phyloP scores from a whole-genome alignment of 1,140 invertebrate species.

The Heliconius congener region DNA sequence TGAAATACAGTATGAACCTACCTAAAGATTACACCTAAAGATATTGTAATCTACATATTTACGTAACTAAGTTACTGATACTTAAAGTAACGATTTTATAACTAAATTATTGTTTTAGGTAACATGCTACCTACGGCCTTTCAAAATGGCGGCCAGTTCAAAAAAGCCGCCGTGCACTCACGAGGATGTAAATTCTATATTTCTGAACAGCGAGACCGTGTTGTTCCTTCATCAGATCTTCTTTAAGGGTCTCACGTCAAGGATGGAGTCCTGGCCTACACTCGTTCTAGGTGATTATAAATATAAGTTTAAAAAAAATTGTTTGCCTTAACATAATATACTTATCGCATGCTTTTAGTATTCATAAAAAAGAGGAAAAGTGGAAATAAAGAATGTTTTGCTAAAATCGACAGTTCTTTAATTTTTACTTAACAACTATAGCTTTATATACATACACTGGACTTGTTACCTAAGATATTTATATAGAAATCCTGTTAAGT shows the following conservation, averaged over 20 bases:
- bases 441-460: no score
- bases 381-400: no score
- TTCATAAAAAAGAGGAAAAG: no score
- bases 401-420: no score
- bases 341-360: neutral
- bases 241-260: conserved; percentile 94
- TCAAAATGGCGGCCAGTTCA: conserved; percentile 96
- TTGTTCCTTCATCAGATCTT: conserved; percentile 98
- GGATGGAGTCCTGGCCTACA: conserved; percentile 96
- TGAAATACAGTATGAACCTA: no score
- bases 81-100: no score
- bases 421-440: no score
- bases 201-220: conserved; percentile 96
- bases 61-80: neutral
- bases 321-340: neutral
- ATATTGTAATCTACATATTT: no score
- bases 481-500: no score
- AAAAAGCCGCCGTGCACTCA: conserved; percentile 96
- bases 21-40: no score
- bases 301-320: conserved; percentile 33
- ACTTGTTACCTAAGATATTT: no score
- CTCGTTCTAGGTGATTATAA: conserved; percentile 87
- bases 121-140: conserved; percentile 94
- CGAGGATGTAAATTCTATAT: conserved; percentile 97
- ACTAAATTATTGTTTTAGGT: conserved; percentile 80